Evolutionary conservation across 2,113 vertebrate species (phyloP).

Genomic region (Emydura subglobosa): DNA sequence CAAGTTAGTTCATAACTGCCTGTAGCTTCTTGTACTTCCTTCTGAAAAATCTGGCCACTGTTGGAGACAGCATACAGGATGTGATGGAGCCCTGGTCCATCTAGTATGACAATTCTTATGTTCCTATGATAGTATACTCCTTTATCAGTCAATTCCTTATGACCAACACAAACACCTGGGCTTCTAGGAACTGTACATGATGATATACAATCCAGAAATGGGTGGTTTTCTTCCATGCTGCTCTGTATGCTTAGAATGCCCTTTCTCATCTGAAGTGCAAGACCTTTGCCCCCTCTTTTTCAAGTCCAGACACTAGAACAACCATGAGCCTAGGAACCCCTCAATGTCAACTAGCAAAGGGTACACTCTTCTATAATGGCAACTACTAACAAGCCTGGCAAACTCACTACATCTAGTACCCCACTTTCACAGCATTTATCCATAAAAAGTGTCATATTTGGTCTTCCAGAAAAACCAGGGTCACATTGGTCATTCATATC

Average conservation of each 20-base stretch:
- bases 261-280: neutral
- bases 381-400: too few species aligned
- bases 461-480: too few species aligned
- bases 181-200: neutral
- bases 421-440: too few species aligned
- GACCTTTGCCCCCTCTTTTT: neutral
- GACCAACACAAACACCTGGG: neutral
- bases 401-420: too few species aligned
- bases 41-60: neutral
- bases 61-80: neutral
- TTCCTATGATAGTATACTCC: neutral
- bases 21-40: neutral
- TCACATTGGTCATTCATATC: too few species aligned
- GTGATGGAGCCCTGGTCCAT: neutral
- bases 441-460: too few species aligned
- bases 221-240: neutral
- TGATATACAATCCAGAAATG: neutral
- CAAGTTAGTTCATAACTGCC: neutral
- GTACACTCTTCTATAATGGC: too few species aligned
- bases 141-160: neutral
- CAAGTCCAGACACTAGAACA: neutral
- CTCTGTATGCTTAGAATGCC: neutral
- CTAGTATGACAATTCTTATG: neutral
- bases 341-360: too few species aligned
- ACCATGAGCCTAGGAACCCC: too few species aligned